Evolutionary conservation across 2,888 invertebrate genomes (phyloP), one percentile per base, ranked within the genome.

Genomic region (Standfussiana lucernea): DNA sequence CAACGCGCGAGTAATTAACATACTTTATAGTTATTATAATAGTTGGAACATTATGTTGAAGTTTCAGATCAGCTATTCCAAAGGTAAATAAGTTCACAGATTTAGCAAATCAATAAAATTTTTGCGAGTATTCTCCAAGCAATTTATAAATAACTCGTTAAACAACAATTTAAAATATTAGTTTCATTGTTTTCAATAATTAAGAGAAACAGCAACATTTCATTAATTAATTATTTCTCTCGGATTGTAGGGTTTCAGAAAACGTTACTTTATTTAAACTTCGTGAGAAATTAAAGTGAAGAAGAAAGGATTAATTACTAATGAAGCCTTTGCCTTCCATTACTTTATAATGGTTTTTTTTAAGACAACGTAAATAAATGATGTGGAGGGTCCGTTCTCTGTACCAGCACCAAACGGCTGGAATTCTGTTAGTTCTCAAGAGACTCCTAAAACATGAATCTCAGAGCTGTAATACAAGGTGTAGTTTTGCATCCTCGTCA

Each of bases 1-100:
- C 56, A 77, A 62, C 74, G 53, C 62, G 32, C 56, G 68, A 82
- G 62, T 84, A 82, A 85, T 85, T 78, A 86, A 75, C 61, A 77
- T 71, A 86, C 69, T 81, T 70, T 61, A 71, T 72, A 37, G 24
- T n/a, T 64, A 45, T 64, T 74, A 47, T 62, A 28, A 69, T 50
- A 59, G 56, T 68, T 72, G 13, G 28, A 47, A 66, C n/a, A n/a
- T n/a, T 61, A 69, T 65, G 50, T 75, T 42, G 7, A 53, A 67
- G 40, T 28, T 82, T 35, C 18, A 53, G 15, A 70, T 82, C 7
- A 61, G 24, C 28, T 45, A 56, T 62, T 45, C 28, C 2, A 32
- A 42, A 37, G 28, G 45, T 18, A 62, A 15, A 53, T 45, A 42
- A 15, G 11, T 35, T 40, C 0, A 32, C 5, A 42, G 37, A 64